phyloP scores from a whole-genome alignment of 2,113 vertebrate genomes.

The Alethe diademata region DNA sequence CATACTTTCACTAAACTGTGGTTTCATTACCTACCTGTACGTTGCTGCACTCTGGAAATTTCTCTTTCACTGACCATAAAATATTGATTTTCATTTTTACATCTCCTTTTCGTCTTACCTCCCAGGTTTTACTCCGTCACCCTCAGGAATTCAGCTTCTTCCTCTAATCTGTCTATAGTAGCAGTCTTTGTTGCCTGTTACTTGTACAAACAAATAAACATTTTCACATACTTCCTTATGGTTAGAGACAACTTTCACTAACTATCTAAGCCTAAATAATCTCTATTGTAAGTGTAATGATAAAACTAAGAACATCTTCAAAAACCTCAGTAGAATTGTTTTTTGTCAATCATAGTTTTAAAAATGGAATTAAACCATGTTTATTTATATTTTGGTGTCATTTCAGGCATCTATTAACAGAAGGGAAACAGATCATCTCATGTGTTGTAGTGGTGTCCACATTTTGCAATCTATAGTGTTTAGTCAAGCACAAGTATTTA shows the following conservation, averaged over 20 bases:
- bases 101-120: neutral
- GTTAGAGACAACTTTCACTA: neutral
- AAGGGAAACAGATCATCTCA: neutral
- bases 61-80: neutral
- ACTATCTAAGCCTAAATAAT: neutral
- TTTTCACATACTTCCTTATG: neutral
- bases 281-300: neutral
- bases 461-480: neutral
- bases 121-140: neutral
- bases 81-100: neutral
- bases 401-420: neutral
- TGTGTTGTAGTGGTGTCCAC: neutral
- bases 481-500: neutral
- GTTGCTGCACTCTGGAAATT: neutral
- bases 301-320: neutral
- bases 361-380: neutral
- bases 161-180: neutral
- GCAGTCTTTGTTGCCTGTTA: neutral
- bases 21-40: neutral
- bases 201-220: neutral
- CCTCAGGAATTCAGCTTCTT: neutral
- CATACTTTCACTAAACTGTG: neutral
- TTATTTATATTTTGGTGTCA: neutral
- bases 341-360: neutral
- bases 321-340: neutral